Base-by-base conservation (phyloP, 2,797 vertebrate genomes). In the Tokudaia tokunoshimensis region DNA sequence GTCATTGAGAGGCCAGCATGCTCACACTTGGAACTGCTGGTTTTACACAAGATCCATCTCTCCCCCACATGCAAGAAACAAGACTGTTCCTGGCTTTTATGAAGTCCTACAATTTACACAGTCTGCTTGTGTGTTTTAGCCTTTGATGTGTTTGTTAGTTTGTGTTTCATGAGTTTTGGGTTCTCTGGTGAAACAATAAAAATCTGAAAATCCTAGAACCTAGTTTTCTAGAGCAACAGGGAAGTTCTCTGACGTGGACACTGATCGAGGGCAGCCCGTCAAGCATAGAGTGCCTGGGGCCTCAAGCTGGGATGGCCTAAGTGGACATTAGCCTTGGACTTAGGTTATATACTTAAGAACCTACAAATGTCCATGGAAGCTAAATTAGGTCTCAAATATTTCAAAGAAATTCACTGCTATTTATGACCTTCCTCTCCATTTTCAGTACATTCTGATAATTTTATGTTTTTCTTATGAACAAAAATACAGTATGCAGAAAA, bases 171-270 rank as follows among this genome's bases (percentile, higher is more conserved):
- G n/a, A 67, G 19, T 90, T 82, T 78, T n/a, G 17, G 75, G 41
- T 20, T 91, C 24, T 52, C 65, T 74, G 84, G 87, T 91, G 88
- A 95, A 93, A 89, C 6, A 0, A 11, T 70, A 26, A 92, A 87
- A 83, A 83, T 20, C 37, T 31, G 31, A 63, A 63, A 83, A 19
- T 9, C 37, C 44, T 76, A 75, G 96, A 91, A 85, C 92, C 65
- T 76, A 29, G 34, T 92, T 96, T 96, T 78, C 91, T 82, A 91
- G 91, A 75, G 74, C 19, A 2, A 86, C 67, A 82, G 50, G 59
- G 59, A 94, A 90, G 94, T 91, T 95, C 86, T 92, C 22, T 63
- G 86, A 89, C 41, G 63, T 55, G 80, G 63, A 59, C 59, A 50
- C 75, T 82, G 91, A 94, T 95, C 37, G 61, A 76, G 41, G 72